A percentile compares a stretch with the other conserved stretches of the same genome.
Evolutionary conservation across 2,797 vertebrate genomes (phyloP).

Genomic region (Artibeus jamaicensis): DNA sequence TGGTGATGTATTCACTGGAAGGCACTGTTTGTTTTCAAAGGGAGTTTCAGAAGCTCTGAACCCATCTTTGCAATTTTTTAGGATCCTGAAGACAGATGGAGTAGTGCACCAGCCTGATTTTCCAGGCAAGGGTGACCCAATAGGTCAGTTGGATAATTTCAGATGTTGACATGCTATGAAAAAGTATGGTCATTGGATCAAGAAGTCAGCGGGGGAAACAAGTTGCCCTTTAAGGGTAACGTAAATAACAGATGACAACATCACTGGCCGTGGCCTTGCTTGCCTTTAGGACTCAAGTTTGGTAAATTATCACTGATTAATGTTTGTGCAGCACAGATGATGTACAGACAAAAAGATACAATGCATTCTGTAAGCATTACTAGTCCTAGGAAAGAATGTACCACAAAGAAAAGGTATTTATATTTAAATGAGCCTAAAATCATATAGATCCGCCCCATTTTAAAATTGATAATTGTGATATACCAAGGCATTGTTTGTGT

Average conservation of each 20-base stretch:
- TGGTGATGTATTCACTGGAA: conserved; percentile 22
- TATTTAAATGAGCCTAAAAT: neutral
- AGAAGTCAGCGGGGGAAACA: neutral
- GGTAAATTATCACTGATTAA: conserved; percentile 62
- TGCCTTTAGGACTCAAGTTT: neutral
- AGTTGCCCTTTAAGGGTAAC: conserved; percentile 38
- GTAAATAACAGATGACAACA: conserved; percentile 61
- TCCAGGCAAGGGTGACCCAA: conserved; percentile 54
- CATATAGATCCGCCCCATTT: neutral
- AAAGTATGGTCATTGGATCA: conserved; percentile 30
- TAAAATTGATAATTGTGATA: neutral
- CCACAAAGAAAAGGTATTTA: neutral
- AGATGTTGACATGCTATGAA: conserved; percentile 50
- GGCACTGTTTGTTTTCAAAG: conserved; percentile 53
- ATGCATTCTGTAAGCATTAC: neutral
- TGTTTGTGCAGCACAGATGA: conserved; percentile 41
- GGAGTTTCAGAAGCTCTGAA: neutral
- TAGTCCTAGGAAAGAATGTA: conserved; percentile 28
- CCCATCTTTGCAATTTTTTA: conserved; percentile 35
- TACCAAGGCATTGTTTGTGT: neutral
- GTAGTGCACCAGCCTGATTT: conserved; percentile 56
- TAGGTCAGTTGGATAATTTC: conserved; percentile 54
- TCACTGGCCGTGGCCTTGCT: neutral
- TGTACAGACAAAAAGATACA: conserved; percentile 20
- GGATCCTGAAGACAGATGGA: conserved; percentile 42